Evolutionary conservation across 2,113 vertebrate species (phyloP), one percentile per base, ranked within the genome.

Genomic region (Grammomys dolichurus): DNA sequence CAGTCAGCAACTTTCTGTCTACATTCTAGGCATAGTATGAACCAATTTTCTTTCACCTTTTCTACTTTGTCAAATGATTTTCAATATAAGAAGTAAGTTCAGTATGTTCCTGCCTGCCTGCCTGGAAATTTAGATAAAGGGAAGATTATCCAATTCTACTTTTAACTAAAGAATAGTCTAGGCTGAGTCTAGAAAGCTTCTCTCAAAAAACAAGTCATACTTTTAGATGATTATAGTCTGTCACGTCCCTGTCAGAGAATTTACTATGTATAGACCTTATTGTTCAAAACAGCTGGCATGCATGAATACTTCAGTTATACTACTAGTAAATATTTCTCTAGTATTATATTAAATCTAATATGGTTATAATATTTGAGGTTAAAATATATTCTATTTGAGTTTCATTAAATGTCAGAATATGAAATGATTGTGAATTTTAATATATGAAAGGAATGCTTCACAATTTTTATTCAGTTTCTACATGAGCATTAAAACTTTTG

Each of bases 281-380:
- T 94, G 51, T 95, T 96, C 46, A 43, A 46, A 77, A 84, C 16
- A 86, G 0, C 48, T 87, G 60, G 54, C 85, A 95, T 81, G 80
- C 80, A 86, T 72, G 60, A 56, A 20, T 40, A 46, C 40, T 3
- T 33, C 9, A 46, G 4, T 1, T n/a, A 3, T 85, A 56, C 11
- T 65, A 3, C 69, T 56, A 26, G 2, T 86, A 36, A 43, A 72
- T 78, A 58, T 70, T 65, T 86, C 5, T 51, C 26, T 24, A 75
- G 2, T 58, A 84, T 88, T 31, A 65, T 28, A 16, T 40, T 63
- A 11, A 87, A 63, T 93, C 3, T 1, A 77, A 3, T 20, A 78
- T 51, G 28, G 86, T 51, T 51, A 5, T 40, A 54, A 31, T 36
- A 88, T 24, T 91, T 96, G 48, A 76, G 81, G 80, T 65, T 70